Conservation (phyloP, 2,113 vertebrate genomes). For the Phocoena phocoena region DNA sequence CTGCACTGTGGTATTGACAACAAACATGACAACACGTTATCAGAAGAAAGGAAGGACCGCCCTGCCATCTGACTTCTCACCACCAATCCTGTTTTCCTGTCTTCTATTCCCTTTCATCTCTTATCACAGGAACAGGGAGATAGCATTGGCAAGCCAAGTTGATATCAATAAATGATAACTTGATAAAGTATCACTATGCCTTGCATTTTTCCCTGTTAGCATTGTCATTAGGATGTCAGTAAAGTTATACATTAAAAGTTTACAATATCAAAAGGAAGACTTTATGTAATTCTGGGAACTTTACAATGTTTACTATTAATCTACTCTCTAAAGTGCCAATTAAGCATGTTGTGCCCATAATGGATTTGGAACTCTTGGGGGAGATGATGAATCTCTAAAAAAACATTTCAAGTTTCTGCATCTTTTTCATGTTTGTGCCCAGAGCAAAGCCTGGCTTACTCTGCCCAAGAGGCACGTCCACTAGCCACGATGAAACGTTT, state of each 20-base stretch:
- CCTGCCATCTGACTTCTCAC: not conserved
- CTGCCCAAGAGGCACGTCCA: too few species aligned
- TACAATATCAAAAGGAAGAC: not conserved
- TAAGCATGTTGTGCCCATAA: not conserved
- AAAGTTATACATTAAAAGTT: not conserved
- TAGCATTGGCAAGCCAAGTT: not conserved
- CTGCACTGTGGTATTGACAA: not conserved
- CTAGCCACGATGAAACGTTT: not conserved
- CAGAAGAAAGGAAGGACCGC: not conserved
- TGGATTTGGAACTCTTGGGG: not conserved
- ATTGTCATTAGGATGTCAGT: not conserved
- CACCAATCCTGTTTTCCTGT: not conserved
- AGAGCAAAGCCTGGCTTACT: not conserved
- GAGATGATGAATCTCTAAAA: not conserved
- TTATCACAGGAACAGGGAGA: not conserved
- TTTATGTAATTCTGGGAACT: not conserved
- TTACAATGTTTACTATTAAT: not conserved
- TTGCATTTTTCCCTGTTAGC: not conserved
- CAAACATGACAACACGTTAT: not conserved
- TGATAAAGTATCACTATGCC: not conserved
- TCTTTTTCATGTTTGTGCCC: not conserved
- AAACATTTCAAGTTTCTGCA: not conserved
- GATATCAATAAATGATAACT: not conserved
- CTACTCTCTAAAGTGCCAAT: not conserved
- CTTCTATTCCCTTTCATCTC: not conserved